These are phyloP conservation scores for Nannospalax galili DNA, from an alignment of 2,113 vertebrate genomes.

Conservation along the genomic window DNA sequence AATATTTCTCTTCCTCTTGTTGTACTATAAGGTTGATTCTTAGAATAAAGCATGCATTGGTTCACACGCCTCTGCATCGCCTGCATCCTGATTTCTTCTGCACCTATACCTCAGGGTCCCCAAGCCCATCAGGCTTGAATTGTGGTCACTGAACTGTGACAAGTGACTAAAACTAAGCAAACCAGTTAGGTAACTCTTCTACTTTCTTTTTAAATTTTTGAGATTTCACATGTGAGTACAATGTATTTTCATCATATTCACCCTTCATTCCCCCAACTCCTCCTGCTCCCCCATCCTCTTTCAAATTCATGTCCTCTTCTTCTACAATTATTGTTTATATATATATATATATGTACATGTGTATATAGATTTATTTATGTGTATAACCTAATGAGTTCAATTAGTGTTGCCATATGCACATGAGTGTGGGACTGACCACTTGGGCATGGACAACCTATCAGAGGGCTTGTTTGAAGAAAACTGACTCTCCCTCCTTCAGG, in stretches of 20 bases:
- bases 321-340: not conserved
- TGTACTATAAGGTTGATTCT: no score
- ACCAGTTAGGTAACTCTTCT: not conserved
- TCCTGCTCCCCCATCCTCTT: not conserved
- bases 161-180: not conserved
- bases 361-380: no score
- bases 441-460: no score
- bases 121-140: no score
- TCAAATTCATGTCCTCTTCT: not conserved
- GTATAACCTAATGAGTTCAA: not conserved
- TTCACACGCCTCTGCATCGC: no score
- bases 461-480: not conserved
- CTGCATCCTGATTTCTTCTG: no score
- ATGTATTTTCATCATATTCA: not conserved
- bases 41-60: no score
- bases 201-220: not conserved
- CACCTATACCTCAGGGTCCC: no score
- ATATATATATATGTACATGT: no score
- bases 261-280: no score
- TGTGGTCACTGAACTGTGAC: no score
- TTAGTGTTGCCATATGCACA: not conserved
- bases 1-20: no score
- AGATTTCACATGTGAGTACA: not conserved
- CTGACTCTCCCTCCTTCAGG: not conserved
- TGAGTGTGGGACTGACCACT: not conserved